Conservation (phyloP, 37 sponge, comb jelly and placozoan species). For the Halichondria panicea region DNA sequence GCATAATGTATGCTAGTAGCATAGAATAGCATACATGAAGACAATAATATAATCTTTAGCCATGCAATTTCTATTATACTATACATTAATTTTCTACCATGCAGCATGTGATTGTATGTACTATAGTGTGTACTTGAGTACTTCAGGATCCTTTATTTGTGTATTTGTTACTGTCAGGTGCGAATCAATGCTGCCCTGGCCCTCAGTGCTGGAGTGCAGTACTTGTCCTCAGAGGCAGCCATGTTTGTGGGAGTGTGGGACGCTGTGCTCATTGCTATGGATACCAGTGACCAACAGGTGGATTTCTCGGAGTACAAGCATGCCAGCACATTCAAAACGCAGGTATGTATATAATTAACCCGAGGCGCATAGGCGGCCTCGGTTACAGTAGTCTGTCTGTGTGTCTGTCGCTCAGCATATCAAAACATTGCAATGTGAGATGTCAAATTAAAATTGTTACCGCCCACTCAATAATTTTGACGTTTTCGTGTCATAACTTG, state of each 20-base stretch:
- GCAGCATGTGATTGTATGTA: not conserved
- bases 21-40: not conserved
- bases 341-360: no score
- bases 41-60: not conserved
- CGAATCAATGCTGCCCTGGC: slow-evolving; percentile 63
- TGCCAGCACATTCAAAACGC: slow-evolving; percentile 26
- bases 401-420: no score
- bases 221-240: not conserved
- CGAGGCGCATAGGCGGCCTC: no score
- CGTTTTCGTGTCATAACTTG: no score
- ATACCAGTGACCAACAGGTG: slow-evolving; percentile 38
- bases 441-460: no score
- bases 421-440: no score
- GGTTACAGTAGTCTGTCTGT: no score
- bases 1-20: not conserved
- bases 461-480: no score
- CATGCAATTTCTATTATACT: not conserved
- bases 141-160: not conserved
- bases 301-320: slow-evolving; percentile 66
- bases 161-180: slow-evolving; percentile 17
- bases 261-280: slow-evolving; percentile 25
- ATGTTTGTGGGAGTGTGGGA: slow-evolving; percentile 36
- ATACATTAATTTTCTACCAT: not conserved
- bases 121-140: not conserved
- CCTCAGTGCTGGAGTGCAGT: slow-evolving; percentile 21